Evolutionary conservation across 1,140 invertebrate genomes (phyloP).

Genomic region (Sycophila sp.): DNA sequence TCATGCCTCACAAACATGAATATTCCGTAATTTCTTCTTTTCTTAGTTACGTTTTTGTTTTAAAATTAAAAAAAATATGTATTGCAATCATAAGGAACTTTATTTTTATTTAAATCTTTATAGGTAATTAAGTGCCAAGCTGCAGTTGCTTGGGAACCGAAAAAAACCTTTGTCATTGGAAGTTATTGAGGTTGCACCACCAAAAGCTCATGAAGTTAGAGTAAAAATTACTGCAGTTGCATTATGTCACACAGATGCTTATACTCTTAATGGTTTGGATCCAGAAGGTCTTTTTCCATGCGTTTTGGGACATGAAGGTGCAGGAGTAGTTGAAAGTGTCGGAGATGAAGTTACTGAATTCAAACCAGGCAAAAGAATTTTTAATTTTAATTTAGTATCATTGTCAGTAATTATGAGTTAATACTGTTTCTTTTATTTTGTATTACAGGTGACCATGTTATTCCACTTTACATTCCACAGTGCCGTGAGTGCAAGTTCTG

Average conservation of each 20-base stretch:
- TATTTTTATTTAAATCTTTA: no score
- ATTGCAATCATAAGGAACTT: no score
- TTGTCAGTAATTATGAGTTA: conserved; percentile 31
- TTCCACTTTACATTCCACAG: conserved; percentile 96
- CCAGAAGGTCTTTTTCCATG: conserved; percentile 95
- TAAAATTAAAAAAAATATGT: no score
- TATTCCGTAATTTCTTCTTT: no score
- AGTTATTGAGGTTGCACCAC: conserved; percentile 93
- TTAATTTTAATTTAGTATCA: not conserved
- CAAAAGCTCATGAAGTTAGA: conserved; percentile 87
- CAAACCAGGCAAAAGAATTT: conserved; percentile 69
- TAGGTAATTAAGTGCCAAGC: conserved; percentile 89
- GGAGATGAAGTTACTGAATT: conserved; percentile 93
- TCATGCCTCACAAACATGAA: no score
- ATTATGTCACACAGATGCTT: conserved; percentile 98
- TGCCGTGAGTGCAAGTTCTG: conserved; percentile 98
- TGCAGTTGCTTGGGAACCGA: conserved; percentile 91
- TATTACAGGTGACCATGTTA: conserved; percentile 90
- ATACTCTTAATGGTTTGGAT: conserved; percentile 91
- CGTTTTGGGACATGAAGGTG: conserved; percentile 94
- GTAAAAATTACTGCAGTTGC: conserved; percentile 86
- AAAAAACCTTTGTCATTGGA: conserved; percentile 89
- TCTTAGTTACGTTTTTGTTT: no score
- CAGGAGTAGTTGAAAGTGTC: conserved; percentile 94
- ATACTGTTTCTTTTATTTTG: conserved; percentile 10